Base-by-base conservation (phyloP, 1,140 invertebrate genomes). In the Atta colombica region DNA sequence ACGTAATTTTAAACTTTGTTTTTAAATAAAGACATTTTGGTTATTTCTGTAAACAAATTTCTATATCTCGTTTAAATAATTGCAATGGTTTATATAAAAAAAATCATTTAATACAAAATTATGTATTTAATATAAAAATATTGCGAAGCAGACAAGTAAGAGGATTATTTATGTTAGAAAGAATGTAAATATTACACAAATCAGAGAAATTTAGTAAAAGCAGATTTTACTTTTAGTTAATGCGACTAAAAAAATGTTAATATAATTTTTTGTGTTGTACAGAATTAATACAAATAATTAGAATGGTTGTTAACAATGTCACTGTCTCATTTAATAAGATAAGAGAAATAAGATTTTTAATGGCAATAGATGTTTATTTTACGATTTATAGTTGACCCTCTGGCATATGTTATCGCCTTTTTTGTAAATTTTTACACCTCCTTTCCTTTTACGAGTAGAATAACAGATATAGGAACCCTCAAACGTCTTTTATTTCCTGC, bases 361-460 rank as follows among this genome's bases (percentile, higher is more conserved):
- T 16, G 14, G 49, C 14, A 31, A 7, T 4, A 53, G 6, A 6
- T 35, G 18, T 71, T 51, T 77, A 14, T 21, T 28, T 68, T 58
- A 51, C 31, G 51, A 49, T 28, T 3, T 16, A 25, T 55, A 10
- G 14, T 58, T 45, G 66, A 58, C 49, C 49, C 51, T 63, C 16
- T 16, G 39, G 14, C 53, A 51, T 55, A 61, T 58, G 60, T 65
- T 85, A 53, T 75, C 77, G 39, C 72, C 14, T 84, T 92, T 89
- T 87, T 90, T 92, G 91, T 78, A 92, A 92, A 94, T 94, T 93
- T 94, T 93, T 93, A 94, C 93, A 93, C 92, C 92, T 93, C 92
- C 92, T 94, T 93, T 90, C 92, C 66, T 94, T 94, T 95, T 94
- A 95, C 92, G 94, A 94, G 93, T 89, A 68, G 89, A 93, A 91